These are phyloP conservation scores for Plecturocebus donacophilus DNA, from an alignment of 2,113 vertebrate species.

Conservation along the genomic window DNA sequence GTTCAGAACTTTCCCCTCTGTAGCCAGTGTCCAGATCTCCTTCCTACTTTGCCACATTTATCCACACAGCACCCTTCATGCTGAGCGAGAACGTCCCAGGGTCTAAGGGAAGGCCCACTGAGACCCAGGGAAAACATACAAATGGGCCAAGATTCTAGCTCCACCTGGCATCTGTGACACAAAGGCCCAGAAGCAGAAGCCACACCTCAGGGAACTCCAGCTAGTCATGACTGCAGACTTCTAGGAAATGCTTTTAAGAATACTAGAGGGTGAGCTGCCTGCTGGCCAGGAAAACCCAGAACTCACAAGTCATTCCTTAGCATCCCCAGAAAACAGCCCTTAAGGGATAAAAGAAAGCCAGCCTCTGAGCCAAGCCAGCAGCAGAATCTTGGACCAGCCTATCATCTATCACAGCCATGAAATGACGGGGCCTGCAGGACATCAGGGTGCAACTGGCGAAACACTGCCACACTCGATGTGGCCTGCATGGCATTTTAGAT, in stretches of 20 bases:
- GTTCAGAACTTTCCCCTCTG: background rate
- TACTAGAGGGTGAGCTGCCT: background rate
- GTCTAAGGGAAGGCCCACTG: background rate
- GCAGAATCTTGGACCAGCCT: background rate
- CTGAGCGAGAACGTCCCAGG: background rate
- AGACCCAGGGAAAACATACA: constrained; percentile 30
- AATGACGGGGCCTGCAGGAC: background rate
- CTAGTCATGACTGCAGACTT: constrained; percentile 51
- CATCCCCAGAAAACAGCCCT: background rate
- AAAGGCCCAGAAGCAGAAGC: background rate
- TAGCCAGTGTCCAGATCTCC: background rate
- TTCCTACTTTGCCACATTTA: background rate
- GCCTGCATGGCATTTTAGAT: background rate
- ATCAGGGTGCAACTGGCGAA: background rate
- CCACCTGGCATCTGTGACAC: background rate
- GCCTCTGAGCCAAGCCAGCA: background rate
- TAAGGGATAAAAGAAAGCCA: background rate
- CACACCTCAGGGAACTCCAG: constrained; percentile 51
- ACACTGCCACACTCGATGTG: background rate
- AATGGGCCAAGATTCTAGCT: constrained; percentile 39
- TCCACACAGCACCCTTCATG: background rate
- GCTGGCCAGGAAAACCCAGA: constrained; percentile 48
- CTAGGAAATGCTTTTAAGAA: constrained; percentile 62
- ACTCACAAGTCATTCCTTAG: background rate
- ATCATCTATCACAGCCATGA: no score